phyloP scores from a whole-genome alignment of 2,797 vertebrate species.

The Hoplostethus mediterraneus region DNA sequence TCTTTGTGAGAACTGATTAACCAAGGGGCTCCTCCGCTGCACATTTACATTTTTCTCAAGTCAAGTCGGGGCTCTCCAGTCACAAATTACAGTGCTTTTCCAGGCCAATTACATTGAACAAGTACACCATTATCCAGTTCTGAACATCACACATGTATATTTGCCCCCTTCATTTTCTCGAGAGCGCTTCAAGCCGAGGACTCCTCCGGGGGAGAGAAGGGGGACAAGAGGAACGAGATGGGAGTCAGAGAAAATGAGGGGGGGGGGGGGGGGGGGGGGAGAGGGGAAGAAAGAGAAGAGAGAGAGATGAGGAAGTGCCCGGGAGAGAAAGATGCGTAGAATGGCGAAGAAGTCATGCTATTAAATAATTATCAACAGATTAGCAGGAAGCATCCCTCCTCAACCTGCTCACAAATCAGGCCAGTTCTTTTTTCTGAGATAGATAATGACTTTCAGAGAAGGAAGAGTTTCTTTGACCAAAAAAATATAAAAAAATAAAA shows the following conservation, averaged over 20 bases:
- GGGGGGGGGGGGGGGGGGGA: conserved; percentile 41
- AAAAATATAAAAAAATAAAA: background rate
- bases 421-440: background rate
- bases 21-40: conserved; percentile 79
- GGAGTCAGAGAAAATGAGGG: conserved; percentile 56
- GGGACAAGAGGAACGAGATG: conserved; percentile 61
- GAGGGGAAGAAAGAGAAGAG: conserved; percentile 35
- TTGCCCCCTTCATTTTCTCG: conserved; percentile 86
- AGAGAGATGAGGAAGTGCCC: conserved; percentile 42
- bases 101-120: conserved; percentile 84
- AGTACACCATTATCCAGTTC: conserved; percentile 86
- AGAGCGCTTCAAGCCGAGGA: conserved; percentile 80
- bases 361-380: conserved; percentile 61
- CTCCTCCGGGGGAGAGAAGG: conserved; percentile 60
- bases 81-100: conserved; percentile 85
- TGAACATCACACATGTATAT: conserved; percentile 85
- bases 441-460: background rate
- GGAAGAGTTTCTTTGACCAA: too few species aligned
- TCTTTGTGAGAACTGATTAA: conserved; percentile 86
- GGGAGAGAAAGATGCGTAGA: conserved; percentile 42
- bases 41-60: conserved; percentile 85
- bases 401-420: conserved; percentile 14
- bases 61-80: conserved; percentile 82
- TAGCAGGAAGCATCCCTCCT: conserved; percentile 32
- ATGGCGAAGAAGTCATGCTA: conserved; percentile 32